These are phyloP conservation scores for Ophraella communa DNA, from an alignment of 2,888 invertebrate species.

Conservation along the genomic window DNA sequence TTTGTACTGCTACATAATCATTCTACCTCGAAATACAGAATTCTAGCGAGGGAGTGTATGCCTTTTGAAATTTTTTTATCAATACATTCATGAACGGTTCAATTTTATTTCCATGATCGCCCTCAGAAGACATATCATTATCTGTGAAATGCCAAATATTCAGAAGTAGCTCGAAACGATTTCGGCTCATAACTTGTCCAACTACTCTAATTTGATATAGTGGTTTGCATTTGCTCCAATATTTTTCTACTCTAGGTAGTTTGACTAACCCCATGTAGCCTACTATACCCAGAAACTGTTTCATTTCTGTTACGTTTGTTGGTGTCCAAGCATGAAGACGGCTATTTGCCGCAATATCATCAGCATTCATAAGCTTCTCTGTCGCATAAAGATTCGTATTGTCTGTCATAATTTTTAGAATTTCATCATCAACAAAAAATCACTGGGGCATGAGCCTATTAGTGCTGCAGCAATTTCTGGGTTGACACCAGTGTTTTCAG, in stretches of 20 bases:
- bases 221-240: neutral
- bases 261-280: neutral
- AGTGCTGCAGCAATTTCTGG: too few relatives aligned
- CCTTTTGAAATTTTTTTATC: too few relatives aligned
- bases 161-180: conserved; percentile 7
- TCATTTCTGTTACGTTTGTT: neutral
- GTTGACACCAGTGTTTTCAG: too few relatives aligned
- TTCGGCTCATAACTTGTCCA: neutral
- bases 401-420: neutral
- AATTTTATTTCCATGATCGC: neutral
- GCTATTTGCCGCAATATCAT: neutral
- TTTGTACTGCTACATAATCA: too few relatives aligned
- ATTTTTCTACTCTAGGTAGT: neutral
- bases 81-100: too few relatives aligned
- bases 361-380: neutral
- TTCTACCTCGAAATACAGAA: too few relatives aligned
- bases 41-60: too few relatives aligned
- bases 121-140: neutral
- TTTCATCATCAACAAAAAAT: neutral
- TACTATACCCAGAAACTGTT: neutral
- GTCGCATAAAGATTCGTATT: neutral
- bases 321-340: neutral
- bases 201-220: neutral
- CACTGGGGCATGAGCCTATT: too few relatives aligned
- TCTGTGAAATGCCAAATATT: conserved; percentile 3